Evolutionary conservation across 2,797 vertebrate genomes (phyloP).

Genomic region (Peromyscus melanophrys): DNA sequence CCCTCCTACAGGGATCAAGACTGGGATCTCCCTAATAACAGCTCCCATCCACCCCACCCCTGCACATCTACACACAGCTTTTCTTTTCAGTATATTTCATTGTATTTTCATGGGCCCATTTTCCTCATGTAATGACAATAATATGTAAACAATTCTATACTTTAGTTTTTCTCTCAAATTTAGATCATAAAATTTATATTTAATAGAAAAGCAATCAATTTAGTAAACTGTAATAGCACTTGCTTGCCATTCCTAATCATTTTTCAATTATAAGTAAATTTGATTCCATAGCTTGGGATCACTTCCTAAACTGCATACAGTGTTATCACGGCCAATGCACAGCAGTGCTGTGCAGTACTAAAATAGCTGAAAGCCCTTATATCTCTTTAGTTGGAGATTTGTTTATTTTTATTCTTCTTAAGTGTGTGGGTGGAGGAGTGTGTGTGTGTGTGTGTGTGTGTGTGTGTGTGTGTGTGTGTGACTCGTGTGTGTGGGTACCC

Average conservation of each 20-base stretch:
- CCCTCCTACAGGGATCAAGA: background rate
- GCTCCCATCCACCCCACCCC: background rate
- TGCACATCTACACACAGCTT: background rate
- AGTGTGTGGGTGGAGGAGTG: too few species aligned
- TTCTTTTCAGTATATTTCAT: background rate
- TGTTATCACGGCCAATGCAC: background rate
- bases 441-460: background rate
- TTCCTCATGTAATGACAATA: background rate
- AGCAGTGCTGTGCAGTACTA: background rate
- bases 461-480: background rate
- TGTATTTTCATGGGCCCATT: background rate
- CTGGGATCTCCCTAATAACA: background rate
- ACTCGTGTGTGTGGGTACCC: too few species aligned
- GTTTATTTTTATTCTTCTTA: too few species aligned
- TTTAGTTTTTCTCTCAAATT: constrained; percentile 38
- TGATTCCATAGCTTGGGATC: background rate
- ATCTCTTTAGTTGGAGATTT: background rate
- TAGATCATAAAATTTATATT: background rate
- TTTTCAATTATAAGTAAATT: constrained; percentile 26
- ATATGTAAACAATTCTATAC: background rate
- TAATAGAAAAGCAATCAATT: constrained; percentile 18
- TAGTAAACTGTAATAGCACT: constrained; percentile 15
- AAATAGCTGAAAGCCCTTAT: background rate
- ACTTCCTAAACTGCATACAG: background rate
- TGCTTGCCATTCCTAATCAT: constrained; percentile 34